A percentile compares a stretch with the other conserved stretches of the same genome.
phyloP scores from a whole-genome alignment of 2,113 vertebrate genomes.

The Mesoclemmys tuberculata region DNA sequence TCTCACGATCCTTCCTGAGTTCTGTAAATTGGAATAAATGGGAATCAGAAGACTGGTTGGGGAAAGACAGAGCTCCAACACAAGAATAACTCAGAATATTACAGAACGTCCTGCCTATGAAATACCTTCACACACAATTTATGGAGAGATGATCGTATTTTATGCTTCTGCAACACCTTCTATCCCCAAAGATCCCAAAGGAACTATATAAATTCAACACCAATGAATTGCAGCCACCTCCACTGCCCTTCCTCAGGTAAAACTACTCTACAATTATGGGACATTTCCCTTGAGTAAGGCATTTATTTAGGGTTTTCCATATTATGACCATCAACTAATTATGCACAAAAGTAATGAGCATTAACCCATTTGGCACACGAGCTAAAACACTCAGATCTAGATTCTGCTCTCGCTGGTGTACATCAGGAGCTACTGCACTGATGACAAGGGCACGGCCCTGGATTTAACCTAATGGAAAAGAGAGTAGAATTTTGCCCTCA shows the following conservation, averaged over 20 bases:
- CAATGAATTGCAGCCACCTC: not conserved
- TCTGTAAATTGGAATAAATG: slow-evolving; percentile 39
- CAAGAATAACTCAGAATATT: slow-evolving; percentile 3
- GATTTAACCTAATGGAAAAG: slow-evolving; percentile 7
- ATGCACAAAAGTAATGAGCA: slow-evolving; percentile 2
- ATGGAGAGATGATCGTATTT: slow-evolving; percentile 40
- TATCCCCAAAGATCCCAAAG: slow-evolving; percentile 52
- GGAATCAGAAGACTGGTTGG: slow-evolving; percentile 28
- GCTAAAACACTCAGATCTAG: slow-evolving; percentile 33
- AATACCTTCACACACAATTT: slow-evolving; percentile 16
- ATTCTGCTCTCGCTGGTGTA: slow-evolving; percentile 22
- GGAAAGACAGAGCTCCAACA: not conserved
- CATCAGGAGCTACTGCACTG: slow-evolving; percentile 51
- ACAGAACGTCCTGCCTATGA: slow-evolving; percentile 15
- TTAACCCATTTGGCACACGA: slow-evolving; percentile 49
- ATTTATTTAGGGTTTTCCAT: not conserved
- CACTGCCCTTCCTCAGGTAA: slow-evolving; percentile 35
- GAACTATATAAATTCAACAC: slow-evolving; percentile 62
- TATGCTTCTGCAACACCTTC: slow-evolving; percentile 60
- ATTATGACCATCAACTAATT: not conserved
- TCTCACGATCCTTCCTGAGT: slow-evolving; percentile 65
- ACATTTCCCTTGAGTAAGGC: not conserved
- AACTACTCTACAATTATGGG: slow-evolving; percentile 13
- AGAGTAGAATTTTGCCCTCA: slow-evolving; percentile 37
- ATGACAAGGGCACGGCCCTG: slow-evolving; percentile 20